Conservation (phyloP, 2,888 invertebrate genomes). For the Heliconius cydno region DNA sequence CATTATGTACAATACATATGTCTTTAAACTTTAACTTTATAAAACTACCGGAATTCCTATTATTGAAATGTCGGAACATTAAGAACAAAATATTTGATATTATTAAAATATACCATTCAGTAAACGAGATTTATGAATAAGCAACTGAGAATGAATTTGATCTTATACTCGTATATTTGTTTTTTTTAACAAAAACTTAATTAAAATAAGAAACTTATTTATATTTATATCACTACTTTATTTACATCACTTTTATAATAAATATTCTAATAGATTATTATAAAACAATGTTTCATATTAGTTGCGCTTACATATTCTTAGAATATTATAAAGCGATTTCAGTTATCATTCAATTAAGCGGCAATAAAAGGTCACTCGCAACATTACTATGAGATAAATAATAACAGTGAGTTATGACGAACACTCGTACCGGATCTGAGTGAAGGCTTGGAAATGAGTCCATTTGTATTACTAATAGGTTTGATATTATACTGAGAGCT, state of each 20-base stretch:
- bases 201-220: not conserved
- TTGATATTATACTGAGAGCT: not conserved
- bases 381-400: conserved; percentile 33
- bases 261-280: not conserved
- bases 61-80: not conserved
- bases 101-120: not conserved
- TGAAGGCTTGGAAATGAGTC: conserved; percentile 22
- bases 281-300: conserved; percentile 26
- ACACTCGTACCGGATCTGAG: conserved; percentile 48
- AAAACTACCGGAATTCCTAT: not conserved
- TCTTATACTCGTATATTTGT: no score
- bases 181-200: no score
- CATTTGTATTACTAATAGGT: not conserved
- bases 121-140: not conserved
- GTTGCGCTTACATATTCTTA: conserved; percentile 17
- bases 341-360: conserved; percentile 33
- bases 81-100: not conserved
- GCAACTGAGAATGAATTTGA: not conserved
- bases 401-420: conserved; percentile 24
- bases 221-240: no score
- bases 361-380: conserved; percentile 38
- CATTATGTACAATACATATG: no score
- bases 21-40: not conserved
- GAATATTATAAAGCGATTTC: conserved; percentile 19
- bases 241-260: not conserved